Conservation (phyloP, 2,797 vertebrate species). For the Chaenodraco wilsoni region DNA sequence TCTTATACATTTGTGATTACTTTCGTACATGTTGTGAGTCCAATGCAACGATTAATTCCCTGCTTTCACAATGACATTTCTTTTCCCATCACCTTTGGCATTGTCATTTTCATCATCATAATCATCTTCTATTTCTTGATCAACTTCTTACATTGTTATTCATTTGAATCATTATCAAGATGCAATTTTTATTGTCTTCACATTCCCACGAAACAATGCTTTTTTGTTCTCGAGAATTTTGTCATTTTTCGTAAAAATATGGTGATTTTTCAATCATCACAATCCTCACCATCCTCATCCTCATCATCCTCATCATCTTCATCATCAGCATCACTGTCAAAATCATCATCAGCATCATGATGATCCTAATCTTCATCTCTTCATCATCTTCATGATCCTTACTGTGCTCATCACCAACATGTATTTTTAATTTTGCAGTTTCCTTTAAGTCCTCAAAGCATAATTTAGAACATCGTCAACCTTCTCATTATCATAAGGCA, state of each 20-base stretch:
- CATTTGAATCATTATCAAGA: too few species aligned
- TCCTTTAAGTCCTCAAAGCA: slow-evolving; percentile 11
- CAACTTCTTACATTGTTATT: neutral
- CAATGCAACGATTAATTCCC: slow-evolving; percentile 20
- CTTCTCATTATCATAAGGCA: slow-evolving; percentile 7
- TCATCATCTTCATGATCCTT: slow-evolving; percentile 14
- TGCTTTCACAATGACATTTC: neutral
- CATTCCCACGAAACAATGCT: too few species aligned
- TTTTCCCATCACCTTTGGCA: slow-evolving; percentile 16
- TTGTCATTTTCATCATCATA: slow-evolving; percentile 9
- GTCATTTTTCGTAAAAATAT: too few species aligned
- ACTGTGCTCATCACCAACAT: slow-evolving; percentile 20
- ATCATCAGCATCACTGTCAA: slow-evolving; percentile 11
- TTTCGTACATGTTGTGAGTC: slow-evolving; percentile 16
- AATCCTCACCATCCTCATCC: slow-evolving; percentile 12
- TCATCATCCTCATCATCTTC: slow-evolving; percentile 15
- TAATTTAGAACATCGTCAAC: slow-evolving; percentile 9
- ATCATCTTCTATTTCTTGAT: neutral
- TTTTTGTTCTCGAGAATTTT: too few species aligned
- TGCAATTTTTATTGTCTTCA: too few species aligned
- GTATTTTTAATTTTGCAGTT: slow-evolving; percentile 42
- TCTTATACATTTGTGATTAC: slow-evolving; percentile 3
- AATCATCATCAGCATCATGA: slow-evolving; percentile 24
- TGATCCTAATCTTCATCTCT: neutral
- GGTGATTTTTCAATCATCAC: slow-evolving; percentile 20